A percentile compares a stretch with the other conserved stretches of the same genome.
Conservation (phyloP, 2,888 invertebrate genomes). For the Brenthis daphne region DNA sequence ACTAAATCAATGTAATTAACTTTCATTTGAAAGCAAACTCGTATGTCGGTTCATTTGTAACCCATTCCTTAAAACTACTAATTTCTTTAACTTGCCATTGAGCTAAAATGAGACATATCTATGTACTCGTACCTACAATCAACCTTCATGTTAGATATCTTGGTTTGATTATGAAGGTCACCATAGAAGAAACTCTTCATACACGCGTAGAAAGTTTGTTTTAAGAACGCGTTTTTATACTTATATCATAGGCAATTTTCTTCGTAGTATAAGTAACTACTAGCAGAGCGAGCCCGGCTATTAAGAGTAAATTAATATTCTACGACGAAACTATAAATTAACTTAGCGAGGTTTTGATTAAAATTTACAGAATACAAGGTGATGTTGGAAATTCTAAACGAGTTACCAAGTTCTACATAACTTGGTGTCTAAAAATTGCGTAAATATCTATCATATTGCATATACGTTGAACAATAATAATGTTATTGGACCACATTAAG, state of each 20-base stretch:
- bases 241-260: neutral
- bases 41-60: too few species aligned
- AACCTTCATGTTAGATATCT: too few species aligned
- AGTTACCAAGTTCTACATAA: neutral
- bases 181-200: too few species aligned
- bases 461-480: neutral
- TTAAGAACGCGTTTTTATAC: neutral
- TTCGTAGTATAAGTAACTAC: neutral
- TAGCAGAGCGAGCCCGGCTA: neutral
- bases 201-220: neutral
- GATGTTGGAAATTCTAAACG: neutral
- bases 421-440: neutral
- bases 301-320: neutral
- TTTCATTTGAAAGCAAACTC: too few species aligned
- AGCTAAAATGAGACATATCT: too few species aligned
- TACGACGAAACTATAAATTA: too few species aligned
- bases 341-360: neutral
- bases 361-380: neutral
- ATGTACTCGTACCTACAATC: too few species aligned
- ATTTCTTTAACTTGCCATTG: too few species aligned
- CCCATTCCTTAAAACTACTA: too few species aligned
- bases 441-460: neutral
- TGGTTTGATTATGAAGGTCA: too few species aligned
- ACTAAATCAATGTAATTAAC: too few species aligned
- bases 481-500: constrained; percentile 3